phyloP scores from a whole-genome alignment of 35 echinoderm and acorn worm genomes.

The Strongylocentrotus purpuratus region DNA sequence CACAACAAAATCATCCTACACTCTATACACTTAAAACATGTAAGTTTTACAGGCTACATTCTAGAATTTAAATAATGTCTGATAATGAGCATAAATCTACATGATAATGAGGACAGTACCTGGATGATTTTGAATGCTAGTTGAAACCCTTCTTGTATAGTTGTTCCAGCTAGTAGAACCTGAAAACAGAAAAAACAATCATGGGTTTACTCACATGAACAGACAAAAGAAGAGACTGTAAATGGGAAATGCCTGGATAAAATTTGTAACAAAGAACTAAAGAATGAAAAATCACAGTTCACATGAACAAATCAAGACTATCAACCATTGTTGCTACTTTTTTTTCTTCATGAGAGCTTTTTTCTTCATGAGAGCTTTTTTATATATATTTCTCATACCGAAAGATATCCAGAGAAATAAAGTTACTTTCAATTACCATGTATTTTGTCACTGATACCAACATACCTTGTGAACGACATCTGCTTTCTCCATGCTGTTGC shows the following conservation, averaged over 20 bases:
- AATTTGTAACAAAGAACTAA: neutral
- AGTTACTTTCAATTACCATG: neutral
- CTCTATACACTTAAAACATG: neutral
- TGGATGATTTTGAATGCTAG: slow-evolving; percentile 93
- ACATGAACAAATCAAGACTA: neutral
- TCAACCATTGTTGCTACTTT: neutral
- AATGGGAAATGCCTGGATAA: neutral
- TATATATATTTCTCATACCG: too few species aligned
- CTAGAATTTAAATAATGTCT: neutral
- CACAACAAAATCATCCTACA: too few species aligned
- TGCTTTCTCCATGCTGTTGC: slow-evolving; percentile 88
- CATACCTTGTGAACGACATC: slow-evolving; percentile 87
- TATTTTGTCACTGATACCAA: neutral
- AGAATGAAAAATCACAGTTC: neutral
- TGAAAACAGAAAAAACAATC: slow-evolving; percentile 26
- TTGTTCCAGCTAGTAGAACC: slow-evolving; percentile 76
- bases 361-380: too few species aligned
- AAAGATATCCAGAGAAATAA: neutral
- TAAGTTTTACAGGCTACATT: neutral
- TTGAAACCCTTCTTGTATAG: slow-evolving; percentile 71
- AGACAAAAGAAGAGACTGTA: neutral
- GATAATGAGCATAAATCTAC: neutral
- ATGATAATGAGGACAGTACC: slow-evolving; percentile 48
- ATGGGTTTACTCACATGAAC: neutral
- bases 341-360: neutral